Base-by-base conservation (phyloP, 2,113 vertebrate genomes). In the Suricata suricatta region DNA sequence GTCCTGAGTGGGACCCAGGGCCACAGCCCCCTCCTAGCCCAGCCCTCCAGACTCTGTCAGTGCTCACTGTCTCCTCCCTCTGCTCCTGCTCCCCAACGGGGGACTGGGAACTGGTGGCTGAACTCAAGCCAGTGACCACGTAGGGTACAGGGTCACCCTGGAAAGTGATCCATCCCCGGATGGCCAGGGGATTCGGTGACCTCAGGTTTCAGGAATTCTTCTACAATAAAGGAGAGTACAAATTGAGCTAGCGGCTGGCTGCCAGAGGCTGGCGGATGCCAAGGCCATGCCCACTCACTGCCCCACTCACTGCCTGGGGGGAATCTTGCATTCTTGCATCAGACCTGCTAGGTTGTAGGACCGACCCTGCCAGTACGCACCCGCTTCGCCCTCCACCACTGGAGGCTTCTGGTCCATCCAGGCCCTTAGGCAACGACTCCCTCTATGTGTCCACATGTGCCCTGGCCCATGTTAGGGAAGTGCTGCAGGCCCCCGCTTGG, bases 121-220 rank as follows among this genome's bases (percentile, higher is more conserved):
- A 52, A 66, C 14, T 69, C 68, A 16, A 27, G 68, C 19, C 9
- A 31, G 50, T n/a, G 16, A 69, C 74, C 50, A 25, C 74, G 52
- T 3, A 64, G 31, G 10, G 47, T 12, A 9, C 35, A 29, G 66
- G 41, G 2, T 38, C 64, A 64, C 60, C 27, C n/a, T 3, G 60
- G 64, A 86, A 64, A n/a, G 77, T 3, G 5, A 47, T 47, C 44
- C 44, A 47, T 17, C 33, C 25, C 14, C 69, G 86, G 82, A n/a
- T 41, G 27, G 3, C 19, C 4, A 12, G 54, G 66, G 54, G 72
- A 57, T 79, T 54, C 57, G 15, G 44, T 97, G 97, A 96, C 71
- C 44, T 94, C 88, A 94, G 76, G 33, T 29, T 79, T 57, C 72
- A 91, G 96, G 96, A 98, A 97, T 97, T 84, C 90, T 44, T 89